phyloP scores from a whole-genome alignment of 1,140 invertebrate species.

The Neodiprion lecontei region DNA sequence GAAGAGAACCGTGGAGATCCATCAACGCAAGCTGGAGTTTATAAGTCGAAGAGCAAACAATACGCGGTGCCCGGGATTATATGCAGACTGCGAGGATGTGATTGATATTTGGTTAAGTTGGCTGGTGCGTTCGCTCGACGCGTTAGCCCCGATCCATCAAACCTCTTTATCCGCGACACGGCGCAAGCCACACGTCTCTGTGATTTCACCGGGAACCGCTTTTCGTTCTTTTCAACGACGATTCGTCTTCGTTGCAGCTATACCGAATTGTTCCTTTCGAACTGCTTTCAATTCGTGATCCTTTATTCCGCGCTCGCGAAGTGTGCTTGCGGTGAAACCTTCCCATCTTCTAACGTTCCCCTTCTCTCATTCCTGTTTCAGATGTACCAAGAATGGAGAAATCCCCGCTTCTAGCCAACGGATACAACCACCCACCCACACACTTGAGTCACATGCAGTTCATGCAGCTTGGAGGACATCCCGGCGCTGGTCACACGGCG shows the following conservation, averaged over 20 bases:
- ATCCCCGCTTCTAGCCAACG: constrained; percentile 89
- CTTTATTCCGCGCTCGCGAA: background rate
- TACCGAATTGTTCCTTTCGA: background rate
- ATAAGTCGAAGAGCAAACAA: constrained; percentile 40
- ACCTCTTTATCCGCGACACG: constrained; percentile 38
- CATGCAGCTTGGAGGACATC: constrained; percentile 81
- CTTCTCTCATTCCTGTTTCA: constrained; percentile 58
- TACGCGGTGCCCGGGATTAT: constrained; percentile 33
- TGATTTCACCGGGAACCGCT: constrained; percentile 34
- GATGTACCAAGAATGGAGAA: constrained; percentile 89
- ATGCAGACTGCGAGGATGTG: constrained; percentile 31
- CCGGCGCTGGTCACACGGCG: constrained; percentile 71
- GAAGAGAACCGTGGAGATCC: background rate
- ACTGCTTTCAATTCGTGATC: background rate
- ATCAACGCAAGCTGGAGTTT: constrained; percentile 19
- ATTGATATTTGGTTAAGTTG: constrained; percentile 50
- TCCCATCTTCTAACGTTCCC: constrained; percentile 19
- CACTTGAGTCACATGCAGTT: constrained; percentile 89
- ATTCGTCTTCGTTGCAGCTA: background rate
- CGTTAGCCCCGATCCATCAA: constrained; percentile 40
- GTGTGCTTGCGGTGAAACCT: background rate
- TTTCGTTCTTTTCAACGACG: constrained; percentile 13
- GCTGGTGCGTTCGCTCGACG: constrained; percentile 14
- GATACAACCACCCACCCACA: constrained; percentile 92
- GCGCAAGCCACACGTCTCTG: constrained; percentile 35